These are phyloP conservation scores for Prionailurus bengalensis DNA, from an alignment of 2,113 vertebrate species.

Conservation along the genomic window DNA sequence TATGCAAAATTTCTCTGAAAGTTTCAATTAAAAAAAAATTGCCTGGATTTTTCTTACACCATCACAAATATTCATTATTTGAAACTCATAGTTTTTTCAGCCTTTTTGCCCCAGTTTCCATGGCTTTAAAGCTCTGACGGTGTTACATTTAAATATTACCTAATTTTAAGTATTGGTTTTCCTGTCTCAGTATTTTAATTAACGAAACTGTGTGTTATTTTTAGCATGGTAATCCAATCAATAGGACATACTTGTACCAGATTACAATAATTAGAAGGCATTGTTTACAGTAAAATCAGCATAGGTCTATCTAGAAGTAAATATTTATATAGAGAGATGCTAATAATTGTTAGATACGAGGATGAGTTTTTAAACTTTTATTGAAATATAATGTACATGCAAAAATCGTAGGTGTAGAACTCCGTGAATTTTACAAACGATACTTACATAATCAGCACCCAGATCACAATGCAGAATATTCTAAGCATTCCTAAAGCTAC, in stretches of 20 bases:
- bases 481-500: not conserved
- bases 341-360: not conserved
- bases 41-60: not conserved
- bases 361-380: not conserved
- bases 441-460: not conserved
- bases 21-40: not conserved
- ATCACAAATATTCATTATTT: not conserved
- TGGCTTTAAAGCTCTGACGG: not conserved
- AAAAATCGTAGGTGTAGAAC: not conserved
- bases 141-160: constrained; percentile 6
- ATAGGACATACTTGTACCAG: constrained; percentile 28
- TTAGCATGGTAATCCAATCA: constrained; percentile 39
- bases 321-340: not conserved
- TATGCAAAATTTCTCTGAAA: not conserved
- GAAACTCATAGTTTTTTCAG: not conserved
- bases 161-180: constrained; percentile 44
- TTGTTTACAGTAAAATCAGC: constrained; percentile 37
- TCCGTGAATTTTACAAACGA: not conserved
- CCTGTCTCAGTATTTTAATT: constrained; percentile 42
- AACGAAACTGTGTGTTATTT: constrained; percentile 31
- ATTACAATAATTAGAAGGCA: constrained; percentile 50
- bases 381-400: not conserved
- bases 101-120: not conserved
- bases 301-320: not conserved
- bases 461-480: constrained; percentile 1